Evolutionary conservation across 2,888 invertebrate species (phyloP).

Genomic region (Melanostoma mellinum): DNA sequence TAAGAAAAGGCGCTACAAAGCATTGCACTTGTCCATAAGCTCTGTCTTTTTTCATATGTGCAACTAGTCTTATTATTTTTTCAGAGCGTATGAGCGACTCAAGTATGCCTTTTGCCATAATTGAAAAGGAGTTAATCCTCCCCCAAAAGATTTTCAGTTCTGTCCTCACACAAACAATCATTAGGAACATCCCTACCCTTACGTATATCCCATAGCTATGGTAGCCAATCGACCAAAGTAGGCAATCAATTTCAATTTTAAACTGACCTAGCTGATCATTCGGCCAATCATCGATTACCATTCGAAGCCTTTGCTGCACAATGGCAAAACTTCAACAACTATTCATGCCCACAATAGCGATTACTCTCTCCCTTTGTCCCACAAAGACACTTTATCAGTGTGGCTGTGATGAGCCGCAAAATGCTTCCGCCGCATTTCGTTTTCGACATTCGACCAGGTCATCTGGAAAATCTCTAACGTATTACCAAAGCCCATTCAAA

Average conservation of each 20-base stretch:
- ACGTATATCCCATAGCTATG: too few species aligned
- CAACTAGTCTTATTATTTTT: too few species aligned
- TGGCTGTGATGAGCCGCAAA: slow-evolving; percentile 64
- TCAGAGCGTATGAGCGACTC: too few species aligned
- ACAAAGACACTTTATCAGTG: slow-evolving; percentile 60
- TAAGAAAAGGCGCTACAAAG: too few species aligned
- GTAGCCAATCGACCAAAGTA: slow-evolving; percentile 39
- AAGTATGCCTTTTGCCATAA: too few species aligned
- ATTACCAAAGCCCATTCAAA: slow-evolving; percentile 49
- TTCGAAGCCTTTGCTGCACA: slow-evolving; percentile 26
- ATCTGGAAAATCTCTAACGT: slow-evolving; percentile 67
- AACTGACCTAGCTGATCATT: slow-evolving; percentile 64
- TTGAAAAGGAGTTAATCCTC: too few species aligned
- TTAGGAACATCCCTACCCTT: too few species aligned
- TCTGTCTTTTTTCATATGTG: too few species aligned
- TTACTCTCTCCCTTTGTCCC: slow-evolving; percentile 25
- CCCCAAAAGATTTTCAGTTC: too few species aligned
- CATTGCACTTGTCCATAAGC: too few species aligned
- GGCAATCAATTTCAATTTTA: slow-evolving; percentile 69
- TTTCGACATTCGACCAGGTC: slow-evolving; percentile 63
- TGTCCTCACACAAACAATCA: too few species aligned
- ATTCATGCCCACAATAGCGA: slow-evolving; percentile 41
- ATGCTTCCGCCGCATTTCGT: slow-evolving; percentile 65
- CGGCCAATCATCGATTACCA: slow-evolving; percentile 65
- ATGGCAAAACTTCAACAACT: neutral